Conservation (phyloP, 2,797 vertebrate species). For the Halcyon smyrnensis region DNA sequence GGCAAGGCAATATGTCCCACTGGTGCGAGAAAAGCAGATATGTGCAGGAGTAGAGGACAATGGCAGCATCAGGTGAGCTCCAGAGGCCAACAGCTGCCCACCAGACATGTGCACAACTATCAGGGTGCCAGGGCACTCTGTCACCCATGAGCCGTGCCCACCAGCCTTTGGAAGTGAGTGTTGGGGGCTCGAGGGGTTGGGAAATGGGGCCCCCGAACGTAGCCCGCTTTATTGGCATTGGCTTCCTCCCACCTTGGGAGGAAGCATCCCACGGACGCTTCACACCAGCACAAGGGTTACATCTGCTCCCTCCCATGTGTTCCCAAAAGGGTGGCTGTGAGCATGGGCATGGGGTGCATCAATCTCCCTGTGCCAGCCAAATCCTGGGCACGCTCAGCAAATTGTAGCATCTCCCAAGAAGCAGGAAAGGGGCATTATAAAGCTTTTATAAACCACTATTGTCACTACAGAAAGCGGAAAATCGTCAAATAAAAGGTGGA, state of each 20-base stretch:
- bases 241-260: background rate
- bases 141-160: background rate
- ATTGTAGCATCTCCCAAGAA: background rate
- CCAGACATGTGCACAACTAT: constrained; percentile 46
- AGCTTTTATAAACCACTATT: background rate
- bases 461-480: background rate
- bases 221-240: rapidly evolving
- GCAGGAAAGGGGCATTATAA: background rate
- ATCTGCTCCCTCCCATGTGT: background rate
- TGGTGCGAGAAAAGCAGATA: rapidly evolving
- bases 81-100: background rate
- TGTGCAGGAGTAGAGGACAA: background rate
- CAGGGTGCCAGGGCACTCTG: background rate
- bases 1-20: background rate
- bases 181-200: rapidly evolving
- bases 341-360: rapidly evolving
- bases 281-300: rapidly evolving
- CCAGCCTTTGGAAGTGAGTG: background rate
- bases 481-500: background rate
- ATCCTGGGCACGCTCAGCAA: background rate
- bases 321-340: rapidly evolving
- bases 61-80: background rate
- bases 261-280: rapidly evolving
- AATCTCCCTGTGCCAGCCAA: background rate
- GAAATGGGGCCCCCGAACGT: background rate